Base-by-base conservation (phyloP, 2,113 vertebrate genomes). In the Peromyscus maniculatus region DNA sequence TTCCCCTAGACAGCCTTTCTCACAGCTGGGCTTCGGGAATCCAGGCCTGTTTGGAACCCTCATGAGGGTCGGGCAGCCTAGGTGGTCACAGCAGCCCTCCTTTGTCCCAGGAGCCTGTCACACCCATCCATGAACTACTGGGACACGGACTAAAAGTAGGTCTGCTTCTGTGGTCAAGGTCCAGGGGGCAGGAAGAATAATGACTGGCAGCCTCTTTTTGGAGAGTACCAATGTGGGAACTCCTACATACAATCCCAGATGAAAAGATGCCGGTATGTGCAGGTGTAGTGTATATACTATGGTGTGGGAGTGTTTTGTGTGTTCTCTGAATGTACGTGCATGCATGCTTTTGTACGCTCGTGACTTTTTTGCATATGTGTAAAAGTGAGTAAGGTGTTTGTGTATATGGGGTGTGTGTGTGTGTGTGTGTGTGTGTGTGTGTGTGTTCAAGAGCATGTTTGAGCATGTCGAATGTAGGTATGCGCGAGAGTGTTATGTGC, bases 171-270 rank as follows among this genome's bases (percentile, higher is more conserved):
- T n/a, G 74, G 15, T 28, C 22, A 0, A 36, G 43, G 10, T 55
- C 52, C 79, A 64, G 22, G 24, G 9, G 26, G 2, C n/a, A 71
- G 36, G 0, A 16, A 71, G 71, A 69, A 75, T 11, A 22, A 17
- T 12, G 17, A 15, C 0, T 0, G n/a, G 46, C 39, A 1, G 1
- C 17, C 3, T 1, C 22, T 2, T 24, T 16, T 43, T 59, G 7
- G 7, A n/a, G 39, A 4, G 15, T 4, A 33, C 57, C 13, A 0
- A 1, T 22, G 9, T 0, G 24, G 24, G 55, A 62, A 24, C 16
- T 39, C 36, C 52, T 5, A 7, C 22, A 49, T n/a, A 72, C 57
- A 57, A 33, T 8, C 49, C n/a, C n/a, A 39, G 11, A 43, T 26
- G 0, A 72, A 11, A 28, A 43, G 52, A 43, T 5, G 24, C 24